These are phyloP conservation scores for Clamator glandarius DNA, from an alignment of 2,797 vertebrate species.

Conservation along the genomic window DNA sequence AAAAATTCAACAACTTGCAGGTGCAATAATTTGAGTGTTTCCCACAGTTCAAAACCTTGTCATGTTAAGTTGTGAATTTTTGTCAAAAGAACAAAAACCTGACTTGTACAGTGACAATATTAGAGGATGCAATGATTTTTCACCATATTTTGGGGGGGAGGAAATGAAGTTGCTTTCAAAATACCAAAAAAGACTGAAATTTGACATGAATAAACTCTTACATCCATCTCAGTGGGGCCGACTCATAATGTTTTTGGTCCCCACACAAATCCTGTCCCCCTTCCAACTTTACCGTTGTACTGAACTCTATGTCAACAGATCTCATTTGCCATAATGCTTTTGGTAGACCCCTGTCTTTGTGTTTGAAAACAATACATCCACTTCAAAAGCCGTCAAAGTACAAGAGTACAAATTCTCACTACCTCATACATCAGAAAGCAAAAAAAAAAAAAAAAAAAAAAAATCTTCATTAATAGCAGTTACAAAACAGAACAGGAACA, in stretches of 20 bases:
- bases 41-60: not conserved
- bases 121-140: not conserved
- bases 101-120: not conserved
- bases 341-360: not conserved
- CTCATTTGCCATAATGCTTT: not conserved
- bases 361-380: not conserved
- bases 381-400: not conserved
- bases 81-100: not conserved
- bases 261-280: not conserved
- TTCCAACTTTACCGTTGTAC: not conserved
- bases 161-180: not conserved
- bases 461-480: not conserved
- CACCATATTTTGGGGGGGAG: not conserved
- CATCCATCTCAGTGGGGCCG: not conserved
- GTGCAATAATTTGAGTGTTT: not conserved
- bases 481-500: not conserved
- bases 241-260: not conserved
- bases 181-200: not conserved
- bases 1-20: not conserved
- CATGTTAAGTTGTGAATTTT: not conserved
- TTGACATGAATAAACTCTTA: not conserved
- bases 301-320: not conserved
- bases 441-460: not conserved
- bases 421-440: not conserved
- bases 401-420: not conserved